phyloP scores from a whole-genome alignment of 2,888 invertebrate species.

The Autographa gamma region DNA sequence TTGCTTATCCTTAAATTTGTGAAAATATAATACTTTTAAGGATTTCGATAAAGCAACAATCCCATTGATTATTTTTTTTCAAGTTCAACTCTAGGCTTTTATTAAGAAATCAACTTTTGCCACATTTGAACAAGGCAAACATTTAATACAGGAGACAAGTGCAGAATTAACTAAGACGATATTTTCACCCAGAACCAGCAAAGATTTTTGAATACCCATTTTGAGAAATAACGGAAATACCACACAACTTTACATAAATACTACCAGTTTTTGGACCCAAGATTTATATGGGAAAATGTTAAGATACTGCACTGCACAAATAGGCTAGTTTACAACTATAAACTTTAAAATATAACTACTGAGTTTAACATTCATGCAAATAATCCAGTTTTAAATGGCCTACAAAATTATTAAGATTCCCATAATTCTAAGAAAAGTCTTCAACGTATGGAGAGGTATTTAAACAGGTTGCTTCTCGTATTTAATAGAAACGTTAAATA shows the following conservation, averaged over 20 bases:
- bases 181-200: not conserved
- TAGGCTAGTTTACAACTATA: constrained; percentile 14
- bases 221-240: not conserved
- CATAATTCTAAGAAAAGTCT: constrained; percentile 49
- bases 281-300: not conserved
- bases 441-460: constrained; percentile 26
- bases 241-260: not conserved
- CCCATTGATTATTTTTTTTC: no score
- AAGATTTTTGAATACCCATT: no score
- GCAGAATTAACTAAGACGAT: not conserved
- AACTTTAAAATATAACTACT: constrained; percentile 21
- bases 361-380: constrained; percentile 43
- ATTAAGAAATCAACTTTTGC: no score
- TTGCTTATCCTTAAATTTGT: no score
- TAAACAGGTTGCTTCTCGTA: constrained; percentile 50
- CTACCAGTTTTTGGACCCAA: not conserved
- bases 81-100: no score
- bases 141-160: not conserved
- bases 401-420: constrained; percentile 45
- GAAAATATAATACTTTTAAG: no score
- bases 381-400: constrained; percentile 57
- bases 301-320: constrained; percentile 1
- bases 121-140: no score
- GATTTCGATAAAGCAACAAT: no score
- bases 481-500: constrained; percentile 42